Percentiles rank a stretch among this genome's conserved stretches.
Evolutionary conservation across 92 coral and sea anemone species (phyloP).

Genomic region (Zoanthus sansibaricus): DNA sequence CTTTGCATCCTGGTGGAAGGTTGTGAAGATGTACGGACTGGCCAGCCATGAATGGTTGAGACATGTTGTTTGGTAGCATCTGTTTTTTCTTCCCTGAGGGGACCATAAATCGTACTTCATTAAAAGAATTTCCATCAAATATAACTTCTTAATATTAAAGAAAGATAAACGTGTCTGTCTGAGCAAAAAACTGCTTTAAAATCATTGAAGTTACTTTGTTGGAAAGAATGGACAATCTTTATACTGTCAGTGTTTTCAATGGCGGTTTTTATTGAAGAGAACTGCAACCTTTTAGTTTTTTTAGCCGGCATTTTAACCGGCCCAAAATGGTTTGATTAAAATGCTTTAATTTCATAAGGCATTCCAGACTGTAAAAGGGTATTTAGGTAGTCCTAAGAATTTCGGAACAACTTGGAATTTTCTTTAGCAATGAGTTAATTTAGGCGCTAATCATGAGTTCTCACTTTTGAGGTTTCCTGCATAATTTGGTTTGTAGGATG

Average conservation of each 20-base stretch:
- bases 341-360: slow-evolving; percentile 5
- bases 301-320: background rate
- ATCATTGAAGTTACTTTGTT: background rate
- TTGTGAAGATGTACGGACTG: slow-evolving; percentile 53
- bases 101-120: background rate
- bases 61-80: background rate
- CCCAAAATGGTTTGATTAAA: background rate
- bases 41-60: slow-evolving; percentile 42
- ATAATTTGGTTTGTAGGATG: background rate
- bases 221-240: background rate
- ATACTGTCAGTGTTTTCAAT: background rate
- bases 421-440: slow-evolving; percentile 20
- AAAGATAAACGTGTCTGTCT: background rate
- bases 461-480: background rate
- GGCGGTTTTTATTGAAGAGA: background rate
- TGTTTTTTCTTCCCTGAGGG: background rate
- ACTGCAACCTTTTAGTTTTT: background rate
- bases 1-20: slow-evolving; percentile 91
- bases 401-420: slow-evolving; percentile 27
- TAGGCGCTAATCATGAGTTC: background rate
- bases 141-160: background rate
- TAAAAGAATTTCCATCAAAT: background rate
- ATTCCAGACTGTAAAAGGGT: slow-evolving; percentile 24
- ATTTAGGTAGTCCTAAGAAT: slow-evolving; percentile 32
- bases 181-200: background rate